These are phyloP conservation scores for Eristalinus aeneus DNA, from an alignment of 2,888 invertebrate species.

Conservation along the genomic window DNA sequence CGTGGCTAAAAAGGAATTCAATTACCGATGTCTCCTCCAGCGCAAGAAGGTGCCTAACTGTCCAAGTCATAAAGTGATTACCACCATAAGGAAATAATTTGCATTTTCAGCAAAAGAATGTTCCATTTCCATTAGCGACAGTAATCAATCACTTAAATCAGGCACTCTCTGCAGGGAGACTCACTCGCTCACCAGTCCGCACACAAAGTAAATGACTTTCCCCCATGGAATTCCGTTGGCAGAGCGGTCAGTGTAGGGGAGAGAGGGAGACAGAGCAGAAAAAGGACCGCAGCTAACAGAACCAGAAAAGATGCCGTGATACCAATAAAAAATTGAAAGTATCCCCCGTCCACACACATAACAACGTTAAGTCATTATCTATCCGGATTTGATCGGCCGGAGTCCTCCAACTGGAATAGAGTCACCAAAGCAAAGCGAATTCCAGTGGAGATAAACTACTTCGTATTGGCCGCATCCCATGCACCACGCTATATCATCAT, in stretches of 20 bases:
- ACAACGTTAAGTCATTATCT: constrained; percentile 70
- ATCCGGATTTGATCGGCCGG: constrained; percentile 27
- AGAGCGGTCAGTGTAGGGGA: too few species aligned
- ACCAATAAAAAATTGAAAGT: constrained; percentile 66
- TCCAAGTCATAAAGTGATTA: constrained; percentile 19
- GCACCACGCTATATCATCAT: constrained; percentile 4
- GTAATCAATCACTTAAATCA: constrained; percentile 58
- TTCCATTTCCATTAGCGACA: constrained; percentile 34
- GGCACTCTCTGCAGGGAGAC: background rate
- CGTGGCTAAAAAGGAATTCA: constrained; percentile 13
- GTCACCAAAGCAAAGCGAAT: constrained; percentile 24
- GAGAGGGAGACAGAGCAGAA: background rate
- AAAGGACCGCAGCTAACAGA: background rate
- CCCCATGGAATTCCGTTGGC: constrained; percentile 48
- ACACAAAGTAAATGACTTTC: constrained; percentile 51
- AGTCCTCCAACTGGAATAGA: constrained; percentile 45
- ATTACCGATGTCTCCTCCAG: background rate
- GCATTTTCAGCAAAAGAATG: constrained; percentile 43
- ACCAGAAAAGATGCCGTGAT: constrained; percentile 10
- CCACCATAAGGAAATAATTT: constrained; percentile 30
- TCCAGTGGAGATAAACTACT: constrained; percentile 40
- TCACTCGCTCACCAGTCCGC: background rate
- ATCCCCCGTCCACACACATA: constrained; percentile 40
- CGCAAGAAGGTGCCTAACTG: background rate
- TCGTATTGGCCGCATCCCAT: constrained; percentile 20